phyloP scores from a whole-genome alignment of 2,113 vertebrate genomes.

The Nibea coibor region DNA sequence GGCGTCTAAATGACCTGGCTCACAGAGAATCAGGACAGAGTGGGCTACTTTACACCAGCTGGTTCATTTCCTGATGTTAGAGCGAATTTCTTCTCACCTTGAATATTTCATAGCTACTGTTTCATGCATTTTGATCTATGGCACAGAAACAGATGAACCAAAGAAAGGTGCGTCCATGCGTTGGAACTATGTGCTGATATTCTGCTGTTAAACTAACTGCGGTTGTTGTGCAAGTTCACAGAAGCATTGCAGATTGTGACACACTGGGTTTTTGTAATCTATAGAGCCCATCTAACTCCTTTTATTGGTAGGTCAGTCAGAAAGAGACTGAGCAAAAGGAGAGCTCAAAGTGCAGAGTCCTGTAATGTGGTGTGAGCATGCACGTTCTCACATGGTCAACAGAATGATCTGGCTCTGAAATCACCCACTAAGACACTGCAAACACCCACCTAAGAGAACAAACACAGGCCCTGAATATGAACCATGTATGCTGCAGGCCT shows the following conservation, averaged over 20 bases:
- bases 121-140: neutral
- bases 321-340: fast-evolving
- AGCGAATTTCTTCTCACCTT: neutral
- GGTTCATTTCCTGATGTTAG: neutral
- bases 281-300: neutral
- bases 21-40: neutral
- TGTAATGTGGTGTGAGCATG: neutral
- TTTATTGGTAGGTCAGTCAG: neutral
- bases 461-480: neutral
- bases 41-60: neutral
- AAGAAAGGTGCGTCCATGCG: neutral
- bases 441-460: neutral
- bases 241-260: slow-evolving; percentile 41
- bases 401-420: slow-evolving; percentile 1
- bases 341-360: slow-evolving; percentile 46
- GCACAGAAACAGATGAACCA: slow-evolving; percentile 6
- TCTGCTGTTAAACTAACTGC: slow-evolving; percentile 9
- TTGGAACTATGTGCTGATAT: neutral
- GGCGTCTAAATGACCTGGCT: neutral
- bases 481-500: neutral
- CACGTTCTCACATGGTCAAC: neutral
- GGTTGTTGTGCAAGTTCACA: slow-evolving; percentile 24
- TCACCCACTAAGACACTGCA: neutral
- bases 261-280: slow-evolving; percentile 20
- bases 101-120: neutral